Evolutionary conservation across 2,797 vertebrate genomes (phyloP).

Genomic region (Pseudochirops corinnae): DNA sequence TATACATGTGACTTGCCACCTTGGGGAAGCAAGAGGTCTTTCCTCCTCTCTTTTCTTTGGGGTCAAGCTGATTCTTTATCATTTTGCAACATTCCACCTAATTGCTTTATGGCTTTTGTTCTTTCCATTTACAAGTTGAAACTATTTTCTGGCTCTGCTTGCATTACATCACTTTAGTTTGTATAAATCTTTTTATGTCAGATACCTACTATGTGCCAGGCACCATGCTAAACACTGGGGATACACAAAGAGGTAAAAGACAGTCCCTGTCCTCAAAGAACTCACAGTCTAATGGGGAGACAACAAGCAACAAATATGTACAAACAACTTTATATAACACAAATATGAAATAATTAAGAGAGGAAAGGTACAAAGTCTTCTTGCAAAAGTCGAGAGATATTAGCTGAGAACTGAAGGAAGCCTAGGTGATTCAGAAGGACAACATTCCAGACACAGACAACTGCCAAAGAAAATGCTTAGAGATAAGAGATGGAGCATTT

Average conservation of each 20-base stretch:
- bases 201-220: not conserved
- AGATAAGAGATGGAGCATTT: not conserved
- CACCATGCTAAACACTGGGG: not conserved
- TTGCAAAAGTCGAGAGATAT: not conserved
- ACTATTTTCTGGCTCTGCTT: not conserved
- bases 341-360: not conserved
- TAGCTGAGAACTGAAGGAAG: not conserved
- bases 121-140: not conserved
- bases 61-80: not conserved
- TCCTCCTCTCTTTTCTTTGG: not conserved
- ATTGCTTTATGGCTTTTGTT: not conserved
- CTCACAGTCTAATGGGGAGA: no score
- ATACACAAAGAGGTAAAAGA: not conserved
- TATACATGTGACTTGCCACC: not conserved
- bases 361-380: not conserved
- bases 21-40: not conserved
- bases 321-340: no score
- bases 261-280: no score
- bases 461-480: not conserved
- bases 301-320: not conserved
- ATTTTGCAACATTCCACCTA: not conserved
- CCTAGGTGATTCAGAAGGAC: not conserved
- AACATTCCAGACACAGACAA: not conserved
- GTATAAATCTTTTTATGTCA: not conserved
- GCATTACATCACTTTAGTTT: not conserved